A percentile compares a stretch with the other conserved stretches of the same genome.
Conservation (phyloP, 2,888 invertebrate genomes). For the Colostygia pectinataria region DNA sequence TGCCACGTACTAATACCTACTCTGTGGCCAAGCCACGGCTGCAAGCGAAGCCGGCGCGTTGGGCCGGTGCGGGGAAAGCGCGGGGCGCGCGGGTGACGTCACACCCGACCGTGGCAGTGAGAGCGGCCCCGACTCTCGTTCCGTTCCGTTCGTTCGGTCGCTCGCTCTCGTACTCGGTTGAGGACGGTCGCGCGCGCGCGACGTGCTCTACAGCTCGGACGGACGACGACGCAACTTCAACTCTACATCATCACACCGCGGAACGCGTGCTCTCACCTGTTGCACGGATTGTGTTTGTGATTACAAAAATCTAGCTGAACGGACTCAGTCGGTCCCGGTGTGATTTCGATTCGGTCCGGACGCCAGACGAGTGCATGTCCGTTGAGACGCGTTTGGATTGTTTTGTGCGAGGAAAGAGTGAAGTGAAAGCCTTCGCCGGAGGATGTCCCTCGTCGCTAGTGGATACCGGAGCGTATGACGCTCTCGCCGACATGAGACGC, state of each 20-base stretch:
- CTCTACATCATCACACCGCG: conserved; percentile 52
- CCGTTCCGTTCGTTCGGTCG: conserved; percentile 52
- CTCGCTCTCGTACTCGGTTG: conserved; percentile 76
- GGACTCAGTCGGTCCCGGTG: conserved; percentile 23
- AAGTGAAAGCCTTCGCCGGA: conserved; percentile 75
- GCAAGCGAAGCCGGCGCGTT: conserved; percentile 46
- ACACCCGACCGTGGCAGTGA: conserved; percentile 82
- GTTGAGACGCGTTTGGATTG: conserved; percentile 69
- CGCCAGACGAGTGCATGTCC: conserved; percentile 67
- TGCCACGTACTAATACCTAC: conserved; percentile 63
- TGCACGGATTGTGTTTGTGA: conserved; percentile 65
- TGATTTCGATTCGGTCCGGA: conserved; percentile 62
- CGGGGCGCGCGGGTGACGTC: conserved; percentile 68
- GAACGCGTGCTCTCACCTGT: conserved; percentile 64
- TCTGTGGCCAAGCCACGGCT: too few relatives aligned
- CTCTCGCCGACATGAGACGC: conserved; percentile 86
- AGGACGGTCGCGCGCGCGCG: conserved; percentile 77
- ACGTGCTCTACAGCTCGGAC: conserved; percentile 59
- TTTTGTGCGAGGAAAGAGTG: conserved; percentile 77
- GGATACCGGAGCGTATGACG: conserved; percentile 71
- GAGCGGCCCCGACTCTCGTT: conserved; percentile 67
- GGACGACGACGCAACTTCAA: conserved; percentile 55
- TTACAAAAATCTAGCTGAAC: conserved; percentile 44
- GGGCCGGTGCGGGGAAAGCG: conserved; percentile 44
- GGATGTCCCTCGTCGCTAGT: conserved; percentile 72